Percentiles rank a stretch among this genome's conserved stretches.
Evolutionary conservation across 2,797 vertebrate genomes (phyloP).

Genomic region (Mus caroli): DNA sequence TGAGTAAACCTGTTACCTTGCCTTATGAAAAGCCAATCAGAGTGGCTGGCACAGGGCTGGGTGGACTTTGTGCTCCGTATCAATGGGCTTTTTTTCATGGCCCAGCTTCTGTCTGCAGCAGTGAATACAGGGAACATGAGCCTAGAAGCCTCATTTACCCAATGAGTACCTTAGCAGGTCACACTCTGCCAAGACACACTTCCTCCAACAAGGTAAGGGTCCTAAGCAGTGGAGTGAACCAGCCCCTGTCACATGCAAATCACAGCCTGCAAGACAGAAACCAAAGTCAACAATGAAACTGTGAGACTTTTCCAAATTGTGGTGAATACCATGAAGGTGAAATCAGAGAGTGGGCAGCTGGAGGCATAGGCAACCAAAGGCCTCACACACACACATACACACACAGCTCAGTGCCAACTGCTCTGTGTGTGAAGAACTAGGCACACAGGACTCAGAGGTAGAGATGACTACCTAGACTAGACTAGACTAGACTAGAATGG

Average conservation of each 20-base stretch:
- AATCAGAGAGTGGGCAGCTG: neutral
- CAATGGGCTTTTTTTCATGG: neutral
- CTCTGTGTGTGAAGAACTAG: neutral
- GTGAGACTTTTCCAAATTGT: slow-evolving; percentile 11
- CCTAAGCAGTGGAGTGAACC: neutral
- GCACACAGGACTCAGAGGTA: neutral
- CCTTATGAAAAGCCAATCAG: neutral
- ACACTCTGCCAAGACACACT: neutral
- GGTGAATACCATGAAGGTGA: neutral
- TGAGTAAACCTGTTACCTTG: neutral
- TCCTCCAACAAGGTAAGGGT: neutral
- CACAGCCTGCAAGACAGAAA: neutral
- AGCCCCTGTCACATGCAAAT: neutral
- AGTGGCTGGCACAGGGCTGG: neutral
- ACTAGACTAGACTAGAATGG: neutral
- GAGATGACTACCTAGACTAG: neutral
- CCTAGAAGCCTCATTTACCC: neutral
- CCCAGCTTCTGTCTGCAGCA: neutral
- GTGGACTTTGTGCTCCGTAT: neutral
- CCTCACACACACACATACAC: neutral
- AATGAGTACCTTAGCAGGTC: neutral
- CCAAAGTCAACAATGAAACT: neutral
- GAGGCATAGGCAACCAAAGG: neutral
- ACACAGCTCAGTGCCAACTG: neutral
- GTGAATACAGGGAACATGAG: neutral